A percentile compares a stretch with the other conserved stretches of the same genome.
Conservation (phyloP, 2,113 vertebrate genomes). For the Xyrauchen texanus region DNA sequence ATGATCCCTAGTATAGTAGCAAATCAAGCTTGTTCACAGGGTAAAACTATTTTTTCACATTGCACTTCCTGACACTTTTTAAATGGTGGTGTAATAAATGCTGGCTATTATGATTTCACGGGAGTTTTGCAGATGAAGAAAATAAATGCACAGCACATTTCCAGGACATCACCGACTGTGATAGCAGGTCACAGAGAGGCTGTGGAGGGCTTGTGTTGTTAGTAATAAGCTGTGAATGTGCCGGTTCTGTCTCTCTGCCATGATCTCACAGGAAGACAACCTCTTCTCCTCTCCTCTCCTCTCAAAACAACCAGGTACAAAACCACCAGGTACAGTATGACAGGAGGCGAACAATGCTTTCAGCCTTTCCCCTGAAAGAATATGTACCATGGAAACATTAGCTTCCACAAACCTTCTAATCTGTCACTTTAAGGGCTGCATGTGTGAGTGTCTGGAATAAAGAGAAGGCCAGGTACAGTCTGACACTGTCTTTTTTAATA, state of each 20-base stretch:
- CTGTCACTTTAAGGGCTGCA: conserved; percentile 67
- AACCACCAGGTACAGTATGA: conserved; percentile 23
- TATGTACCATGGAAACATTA: conserved; percentile 81
- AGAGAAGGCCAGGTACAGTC: conserved; percentile 52
- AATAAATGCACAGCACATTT: conserved; percentile 30
- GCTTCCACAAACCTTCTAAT: conserved; percentile 80
- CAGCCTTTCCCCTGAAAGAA: conserved; percentile 63
- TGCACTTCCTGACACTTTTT: too few species aligned
- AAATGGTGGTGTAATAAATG: not conserved
- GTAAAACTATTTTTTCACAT: too few species aligned
- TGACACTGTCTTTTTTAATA: conserved; percentile 69
- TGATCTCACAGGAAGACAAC: conserved; percentile 50
- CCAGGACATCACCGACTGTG: conserved; percentile 19
- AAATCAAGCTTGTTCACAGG: too few species aligned
- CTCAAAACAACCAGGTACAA: conserved; percentile 60
- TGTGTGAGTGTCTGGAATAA: conserved; percentile 53
- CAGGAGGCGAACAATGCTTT: conserved; percentile 60
- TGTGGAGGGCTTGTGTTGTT: conserved; percentile 63
- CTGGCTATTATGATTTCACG: conserved; percentile 29
- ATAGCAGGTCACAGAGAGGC: conserved; percentile 27
- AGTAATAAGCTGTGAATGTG: conserved; percentile 68
- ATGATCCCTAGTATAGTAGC: too few species aligned
- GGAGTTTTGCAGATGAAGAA: conserved; percentile 31
- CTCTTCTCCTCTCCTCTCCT: conserved; percentile 57
- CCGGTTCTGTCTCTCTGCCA: conserved; percentile 43